Conservation (phyloP, 2,888 invertebrate species). For the Psococerastis gibbosa region DNA sequence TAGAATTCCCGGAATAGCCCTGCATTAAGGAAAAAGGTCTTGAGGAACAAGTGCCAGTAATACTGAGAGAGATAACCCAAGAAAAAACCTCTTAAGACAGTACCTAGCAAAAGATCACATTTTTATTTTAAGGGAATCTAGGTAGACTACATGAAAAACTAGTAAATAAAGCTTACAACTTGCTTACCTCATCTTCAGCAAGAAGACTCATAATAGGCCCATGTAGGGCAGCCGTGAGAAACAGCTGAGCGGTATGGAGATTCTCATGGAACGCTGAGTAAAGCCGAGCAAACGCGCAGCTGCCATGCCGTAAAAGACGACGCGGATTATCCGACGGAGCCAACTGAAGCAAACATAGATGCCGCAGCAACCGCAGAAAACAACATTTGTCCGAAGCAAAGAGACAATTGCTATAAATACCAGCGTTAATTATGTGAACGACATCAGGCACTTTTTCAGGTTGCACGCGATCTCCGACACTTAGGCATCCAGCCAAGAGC, state of each 20-base stretch:
- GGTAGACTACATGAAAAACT: too few species aligned
- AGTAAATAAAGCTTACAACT: neutral
- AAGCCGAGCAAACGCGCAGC: conserved; percentile 68
- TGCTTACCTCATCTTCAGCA: conserved; percentile 61
- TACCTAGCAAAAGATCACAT: too few species aligned
- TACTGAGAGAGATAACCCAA: too few species aligned
- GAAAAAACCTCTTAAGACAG: too few species aligned
- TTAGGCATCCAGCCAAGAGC: conserved; percentile 46
- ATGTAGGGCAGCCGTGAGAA: conserved; percentile 80
- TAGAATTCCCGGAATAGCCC: too few species aligned
- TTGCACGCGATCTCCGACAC: conserved; percentile 40
- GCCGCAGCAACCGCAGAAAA: conserved; percentile 40
- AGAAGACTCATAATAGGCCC: conserved; percentile 79
- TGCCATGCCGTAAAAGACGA: conserved; percentile 60
- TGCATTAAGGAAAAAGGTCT: too few species aligned
- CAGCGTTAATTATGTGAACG: conserved; percentile 37
- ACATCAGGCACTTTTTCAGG: conserved; percentile 28
- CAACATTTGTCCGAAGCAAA: conserved; percentile 54
- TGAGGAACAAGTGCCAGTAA: too few species aligned
- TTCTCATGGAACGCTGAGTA: conserved; percentile 81
- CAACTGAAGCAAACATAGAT: conserved; percentile 53
- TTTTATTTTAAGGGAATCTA: too few species aligned
- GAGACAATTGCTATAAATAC: conserved; percentile 53
- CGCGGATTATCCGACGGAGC: conserved; percentile 47
- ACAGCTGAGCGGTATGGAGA: conserved; percentile 77